Conservation (phyloP, 2,797 vertebrate species). For the Vultur gryphus region DNA sequence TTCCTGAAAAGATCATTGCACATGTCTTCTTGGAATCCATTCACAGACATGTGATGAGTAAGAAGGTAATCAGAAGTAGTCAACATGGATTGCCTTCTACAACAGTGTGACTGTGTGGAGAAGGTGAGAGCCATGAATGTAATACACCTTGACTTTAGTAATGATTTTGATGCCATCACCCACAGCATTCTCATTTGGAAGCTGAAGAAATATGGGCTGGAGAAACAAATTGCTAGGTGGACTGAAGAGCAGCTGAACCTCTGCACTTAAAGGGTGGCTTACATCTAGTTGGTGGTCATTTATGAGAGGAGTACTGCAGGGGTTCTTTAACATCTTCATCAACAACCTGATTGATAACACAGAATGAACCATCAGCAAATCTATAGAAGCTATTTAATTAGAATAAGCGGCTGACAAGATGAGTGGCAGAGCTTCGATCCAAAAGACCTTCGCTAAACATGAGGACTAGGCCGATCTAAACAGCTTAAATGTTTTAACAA, state of each 20-base stretch:
- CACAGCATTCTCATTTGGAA: neutral
- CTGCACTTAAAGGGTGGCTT: neutral
- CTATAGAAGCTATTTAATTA: neutral
- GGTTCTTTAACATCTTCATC: neutral
- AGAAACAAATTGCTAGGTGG: neutral
- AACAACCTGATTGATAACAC: neutral
- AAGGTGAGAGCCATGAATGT: neutral
- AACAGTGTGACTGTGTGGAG: neutral
- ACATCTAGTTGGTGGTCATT: neutral
- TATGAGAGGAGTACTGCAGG: neutral
- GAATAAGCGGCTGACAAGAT: neutral
- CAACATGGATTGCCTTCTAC: neutral
- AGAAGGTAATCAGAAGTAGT: neutral
- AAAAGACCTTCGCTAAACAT: neutral
- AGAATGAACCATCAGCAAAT: neutral
- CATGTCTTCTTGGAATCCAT: neutral
- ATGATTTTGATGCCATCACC: neutral
- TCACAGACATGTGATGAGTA: neutral
- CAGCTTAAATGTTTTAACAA: neutral
- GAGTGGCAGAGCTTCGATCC: neutral
- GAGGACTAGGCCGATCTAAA: neutral
- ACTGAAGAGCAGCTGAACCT: neutral
- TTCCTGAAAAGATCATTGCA: neutral
- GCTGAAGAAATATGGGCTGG: neutral
- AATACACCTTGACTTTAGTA: neutral